These are phyloP conservation scores for Protosalanx chinensis DNA, from an alignment of 2,797 vertebrate species.

Conservation along the genomic window DNA sequence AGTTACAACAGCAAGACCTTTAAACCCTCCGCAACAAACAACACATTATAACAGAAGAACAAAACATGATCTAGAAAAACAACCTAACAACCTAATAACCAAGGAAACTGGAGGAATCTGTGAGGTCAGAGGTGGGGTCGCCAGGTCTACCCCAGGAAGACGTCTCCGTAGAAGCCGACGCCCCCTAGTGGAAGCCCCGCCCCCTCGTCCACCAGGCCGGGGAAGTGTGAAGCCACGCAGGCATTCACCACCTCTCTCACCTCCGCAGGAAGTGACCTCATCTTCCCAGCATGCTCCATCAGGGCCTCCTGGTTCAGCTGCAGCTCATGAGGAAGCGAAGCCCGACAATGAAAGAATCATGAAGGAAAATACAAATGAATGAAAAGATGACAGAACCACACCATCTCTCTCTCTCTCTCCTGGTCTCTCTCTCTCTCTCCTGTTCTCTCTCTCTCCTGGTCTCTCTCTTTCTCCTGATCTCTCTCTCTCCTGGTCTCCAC, in stretches of 20 bases:
- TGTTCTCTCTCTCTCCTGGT: no score
- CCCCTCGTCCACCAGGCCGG: constrained; percentile 60
- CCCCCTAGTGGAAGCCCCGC: constrained; percentile 46
- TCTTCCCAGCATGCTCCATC: constrained; percentile 74
- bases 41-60: background rate
- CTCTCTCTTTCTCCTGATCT: no score
- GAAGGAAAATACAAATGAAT: no score
- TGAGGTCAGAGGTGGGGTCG: background rate
- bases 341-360: constrained; percentile 6
- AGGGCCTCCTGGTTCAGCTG: constrained; percentile 82
- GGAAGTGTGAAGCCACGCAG: constrained; percentile 70
- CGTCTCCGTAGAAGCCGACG: constrained; percentile 60
- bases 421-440: no score
- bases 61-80: background rate
- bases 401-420: no score
- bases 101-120: background rate
- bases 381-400: no score
- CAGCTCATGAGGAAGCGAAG: constrained; percentile 26
- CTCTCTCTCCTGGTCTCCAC: no score
- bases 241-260: constrained; percentile 76
- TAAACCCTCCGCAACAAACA: background rate
- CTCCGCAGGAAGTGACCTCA: constrained; percentile 72
- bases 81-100: background rate
- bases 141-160: constrained; percentile 67
- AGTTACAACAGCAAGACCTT: background rate